Evolutionary conservation across 2,797 vertebrate genomes (phyloP).

Genomic region (Miichthys miiuy): DNA sequence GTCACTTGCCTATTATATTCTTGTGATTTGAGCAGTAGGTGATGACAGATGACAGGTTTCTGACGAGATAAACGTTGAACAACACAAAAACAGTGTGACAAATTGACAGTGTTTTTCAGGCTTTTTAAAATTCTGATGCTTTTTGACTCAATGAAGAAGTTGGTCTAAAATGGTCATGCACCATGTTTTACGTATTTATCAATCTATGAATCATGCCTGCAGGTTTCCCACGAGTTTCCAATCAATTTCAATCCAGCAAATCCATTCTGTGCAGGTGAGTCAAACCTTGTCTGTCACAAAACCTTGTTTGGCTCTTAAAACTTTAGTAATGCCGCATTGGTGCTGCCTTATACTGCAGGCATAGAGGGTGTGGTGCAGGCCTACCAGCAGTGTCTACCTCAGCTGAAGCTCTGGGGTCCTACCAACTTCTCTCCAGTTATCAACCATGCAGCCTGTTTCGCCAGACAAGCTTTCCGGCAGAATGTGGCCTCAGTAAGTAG

Average conservation of each 20-base stretch:
- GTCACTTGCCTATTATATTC: not conserved
- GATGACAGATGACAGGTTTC: too few species aligned
- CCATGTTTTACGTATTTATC: not conserved
- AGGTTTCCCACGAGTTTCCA: conserved; percentile 98
- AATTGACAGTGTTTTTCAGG: not conserved
- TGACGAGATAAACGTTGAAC: not conserved
- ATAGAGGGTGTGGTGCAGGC: conserved; percentile 92
- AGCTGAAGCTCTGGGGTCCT: conserved; percentile 93
- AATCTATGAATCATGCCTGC: conserved; percentile 31
- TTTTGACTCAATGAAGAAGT: too few species aligned
- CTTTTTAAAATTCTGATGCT: not conserved
- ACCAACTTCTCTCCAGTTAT: conserved; percentile 97
- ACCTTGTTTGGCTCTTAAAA: not conserved
- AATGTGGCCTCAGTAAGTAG: conserved; percentile 90
- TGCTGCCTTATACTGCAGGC: conserved; percentile 76
- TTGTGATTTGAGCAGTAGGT: not conserved
- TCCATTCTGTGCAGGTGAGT: conserved; percentile 93
- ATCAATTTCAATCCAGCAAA: conserved; percentile 92
- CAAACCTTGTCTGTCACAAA: not conserved
- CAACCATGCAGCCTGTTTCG: conserved; percentile 90
- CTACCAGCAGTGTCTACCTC: conserved; percentile 91
- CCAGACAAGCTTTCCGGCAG: conserved; percentile 89
- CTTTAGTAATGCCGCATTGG: not conserved
- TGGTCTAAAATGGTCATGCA: not conserved
- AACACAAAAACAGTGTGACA: not conserved